Conservation (phyloP, 2,888 invertebrate species). For the Linyphia triangularis region DNA sequence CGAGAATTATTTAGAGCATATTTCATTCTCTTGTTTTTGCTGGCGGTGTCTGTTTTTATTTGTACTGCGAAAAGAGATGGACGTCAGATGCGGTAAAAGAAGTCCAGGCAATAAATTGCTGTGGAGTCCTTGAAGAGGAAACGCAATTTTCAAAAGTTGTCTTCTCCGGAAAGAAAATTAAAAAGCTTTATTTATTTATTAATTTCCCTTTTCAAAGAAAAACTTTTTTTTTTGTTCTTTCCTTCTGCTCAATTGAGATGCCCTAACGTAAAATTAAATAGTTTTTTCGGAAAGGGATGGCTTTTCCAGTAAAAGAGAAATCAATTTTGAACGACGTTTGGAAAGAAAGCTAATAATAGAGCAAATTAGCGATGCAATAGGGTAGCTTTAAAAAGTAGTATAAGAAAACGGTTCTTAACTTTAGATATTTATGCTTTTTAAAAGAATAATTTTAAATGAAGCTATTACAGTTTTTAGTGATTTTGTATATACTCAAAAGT, state of each 20-base stretch:
- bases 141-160: slow-evolving; percentile 17
- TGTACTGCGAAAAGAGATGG: slow-evolving; percentile 1
- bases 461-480: too few relatives aligned
- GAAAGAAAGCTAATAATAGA: too few relatives aligned
- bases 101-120: not conserved
- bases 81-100: not conserved
- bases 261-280: not conserved
- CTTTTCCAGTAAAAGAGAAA: too few relatives aligned
- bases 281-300: not conserved
- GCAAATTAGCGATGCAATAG: too few relatives aligned
- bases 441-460: too few relatives aligned
- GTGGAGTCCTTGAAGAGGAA: not conserved
- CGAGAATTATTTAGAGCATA: slow-evolving; percentile 53
- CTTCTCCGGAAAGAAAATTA: not conserved
- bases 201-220: not conserved
- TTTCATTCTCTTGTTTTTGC: slow-evolving; percentile 23
- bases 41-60: not conserved
- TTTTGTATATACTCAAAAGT: too few relatives aligned
- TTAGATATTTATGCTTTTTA: too few relatives aligned
- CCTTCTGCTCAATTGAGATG: not conserved
- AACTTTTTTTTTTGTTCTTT: not conserved
- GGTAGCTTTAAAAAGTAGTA: too few relatives aligned
- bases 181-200: slow-evolving; percentile 4
- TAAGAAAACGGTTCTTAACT: too few relatives aligned
- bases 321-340: too few relatives aligned